Base-by-base conservation (phyloP, 2,113 vertebrate genomes). In the Danionella cerebrum region DNA sequence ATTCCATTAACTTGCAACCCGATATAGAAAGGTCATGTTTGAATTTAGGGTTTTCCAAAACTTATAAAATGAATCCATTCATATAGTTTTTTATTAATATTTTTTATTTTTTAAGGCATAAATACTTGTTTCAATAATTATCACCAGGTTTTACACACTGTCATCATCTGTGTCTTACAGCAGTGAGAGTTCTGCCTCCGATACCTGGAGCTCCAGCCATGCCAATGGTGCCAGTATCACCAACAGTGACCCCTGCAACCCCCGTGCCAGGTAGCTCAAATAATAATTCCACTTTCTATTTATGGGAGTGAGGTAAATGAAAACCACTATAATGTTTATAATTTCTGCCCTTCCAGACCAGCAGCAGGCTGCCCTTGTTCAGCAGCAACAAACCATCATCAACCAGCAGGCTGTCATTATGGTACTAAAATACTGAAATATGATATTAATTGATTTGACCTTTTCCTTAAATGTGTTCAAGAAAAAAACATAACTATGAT, bases 321-420 rank as follows among this genome's bases (percentile, higher is more conserved):
- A 4, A 16, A 19, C 2, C 7, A 19, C 42, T 29, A 24, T 16
- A 16, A 39, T 63, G 5, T 21, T n/a, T 53, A 31, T 39, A 13
- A 22, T 18, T 47, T 45, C 2, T 60, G 1, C 50, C 19, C n/a
- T 14, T 13, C 0, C 79, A 97, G 94, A 83, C 16, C 62, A 63
- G 3, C 90, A 89, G 4, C 78, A 90, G 38, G 81, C 82, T 39
- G 71, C 68, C 0, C 12, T 89, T 78, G 79, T 78, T 0, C 89
- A 85, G 70, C 84, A 87, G 76, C 89, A 80, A 69, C 85, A 74
- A 70, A 85, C 84, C 6, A 90, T 90, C 53, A 78, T 78, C 78
- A 90, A 84, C 31, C 91, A 92, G 55, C 89, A 90, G 13, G 88
- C 90, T 0, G 36, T 89, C 39, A 63, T 91, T 48, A 82, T 82